Evolutionary conservation across 2,888 invertebrate genomes (phyloP).

Genomic region (Luperina testacea): DNA sequence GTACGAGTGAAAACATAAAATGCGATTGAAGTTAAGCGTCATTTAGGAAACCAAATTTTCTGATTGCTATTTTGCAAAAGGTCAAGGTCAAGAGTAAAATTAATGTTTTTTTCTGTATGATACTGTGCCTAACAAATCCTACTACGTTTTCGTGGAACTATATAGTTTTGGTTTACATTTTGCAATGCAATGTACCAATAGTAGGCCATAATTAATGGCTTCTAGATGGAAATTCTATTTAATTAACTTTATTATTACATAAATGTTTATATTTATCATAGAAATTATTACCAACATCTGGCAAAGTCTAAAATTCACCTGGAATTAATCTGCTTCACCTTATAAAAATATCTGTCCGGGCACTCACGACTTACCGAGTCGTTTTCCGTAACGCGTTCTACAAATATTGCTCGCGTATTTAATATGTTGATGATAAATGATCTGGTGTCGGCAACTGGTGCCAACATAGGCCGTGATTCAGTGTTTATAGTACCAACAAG

Average conservation of each 20-base stretch:
- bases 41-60: background rate
- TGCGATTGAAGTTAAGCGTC: background rate
- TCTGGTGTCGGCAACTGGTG: slow-evolving; percentile 45
- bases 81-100: background rate
- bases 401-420: slow-evolving; percentile 40
- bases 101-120: background rate
- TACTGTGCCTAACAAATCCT: background rate
- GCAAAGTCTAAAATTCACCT: slow-evolving; percentile 17
- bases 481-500: slow-evolving; percentile 22
- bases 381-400: slow-evolving; percentile 31
- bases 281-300: slow-evolving; percentile 12
- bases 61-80: background rate
- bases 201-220: background rate
- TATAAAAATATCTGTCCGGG: slow-evolving; percentile 41
- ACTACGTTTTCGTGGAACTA: background rate
- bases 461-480: slow-evolving; percentile 53
- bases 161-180: background rate
- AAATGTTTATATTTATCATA: background rate
- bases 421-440: slow-evolving; percentile 50
- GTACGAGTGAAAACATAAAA: background rate
- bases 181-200: background rate
- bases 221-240: background rate
- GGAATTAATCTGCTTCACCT: slow-evolving; percentile 37
- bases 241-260: background rate
- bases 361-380: slow-evolving; percentile 22